Conservation (phyloP, 2,113 vertebrate species). For the Steatornis caripensis region DNA sequence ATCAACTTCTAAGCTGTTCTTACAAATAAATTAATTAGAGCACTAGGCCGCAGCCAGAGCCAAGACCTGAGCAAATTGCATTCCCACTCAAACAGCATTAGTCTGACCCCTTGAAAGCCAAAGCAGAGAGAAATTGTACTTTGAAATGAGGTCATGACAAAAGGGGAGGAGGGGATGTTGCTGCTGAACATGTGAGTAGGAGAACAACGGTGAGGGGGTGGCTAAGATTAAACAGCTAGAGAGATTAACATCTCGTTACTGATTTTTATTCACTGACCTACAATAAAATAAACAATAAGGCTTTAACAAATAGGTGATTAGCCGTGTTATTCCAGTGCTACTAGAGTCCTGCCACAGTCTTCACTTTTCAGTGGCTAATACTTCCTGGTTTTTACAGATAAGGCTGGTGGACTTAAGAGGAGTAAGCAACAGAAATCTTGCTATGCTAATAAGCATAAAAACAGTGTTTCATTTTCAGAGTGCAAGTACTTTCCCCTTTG, state of each 20-base stretch:
- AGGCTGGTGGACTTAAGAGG: not conserved
- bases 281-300: conserved; percentile 9
- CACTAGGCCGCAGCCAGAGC: not conserved
- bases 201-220: not conserved
- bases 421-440: not conserved
- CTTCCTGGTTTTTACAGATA: not conserved
- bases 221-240: conserved; percentile 30
- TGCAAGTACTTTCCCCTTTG: not conserved
- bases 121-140: not conserved
- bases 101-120: not conserved
- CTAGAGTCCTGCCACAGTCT: not conserved
- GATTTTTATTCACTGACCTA: conserved; percentile 34
- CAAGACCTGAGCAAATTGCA: not conserved
- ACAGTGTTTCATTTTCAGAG: not conserved
- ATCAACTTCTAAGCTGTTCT: not conserved
- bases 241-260: conserved; percentile 50
- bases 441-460: not conserved
- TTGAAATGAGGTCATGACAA: conserved; percentile 1
- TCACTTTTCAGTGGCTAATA: not conserved
- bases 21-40: not conserved
- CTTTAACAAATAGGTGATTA: conserved; percentile 18
- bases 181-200: not conserved
- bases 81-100: not conserved
- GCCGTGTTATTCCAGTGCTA: not conserved
- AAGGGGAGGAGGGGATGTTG: not conserved